Base-by-base conservation (phyloP, 2,888 invertebrate genomes). In the Euplexia lucipara region DNA sequence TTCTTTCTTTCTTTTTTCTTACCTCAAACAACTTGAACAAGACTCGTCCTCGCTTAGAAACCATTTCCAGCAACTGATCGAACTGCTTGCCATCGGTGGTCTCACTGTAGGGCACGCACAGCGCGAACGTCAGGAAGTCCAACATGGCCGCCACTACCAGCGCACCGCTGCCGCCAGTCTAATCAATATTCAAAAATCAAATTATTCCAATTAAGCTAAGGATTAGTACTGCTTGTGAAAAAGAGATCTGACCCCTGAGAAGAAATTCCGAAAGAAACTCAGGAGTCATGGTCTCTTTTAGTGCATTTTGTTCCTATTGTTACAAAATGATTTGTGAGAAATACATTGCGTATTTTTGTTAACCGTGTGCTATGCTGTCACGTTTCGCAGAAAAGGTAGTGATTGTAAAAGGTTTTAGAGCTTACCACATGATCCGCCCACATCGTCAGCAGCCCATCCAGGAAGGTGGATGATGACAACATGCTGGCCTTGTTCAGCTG, bases 81-180 rank as follows among this genome's bases (percentile, higher is more conserved):
- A 99, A 99, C 89, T 98, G 98, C 87, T 98, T 98, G 54, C 99
- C 99, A 87, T 99, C 99, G 0, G 99, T 99, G 5, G 99, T 99
- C 94, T 99, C 99, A 87, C 99, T 99, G 94, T 99, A 99, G 5
- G 99, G 99, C 73, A 99, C 99, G 94, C 99, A 99, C 44, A 99
- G 96, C 4, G 99, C 98, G 95, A 99, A 99, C 41, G 99, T 99
- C 74, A 99, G 95, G 89, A 99, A 98, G 93, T 99, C 99, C 89
- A 99, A 95, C 99, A 99, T 99, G 75, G 99, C 98, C 34, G 99
- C 98, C 73, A 99, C 98, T 14, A 99, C 98, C 52, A 99, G 93
- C 48, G 99, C 99, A 4, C 99, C 99, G 59, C 99, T 99, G 56
- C 98, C 98, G 72, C 98, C 98, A 64, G 96, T 97, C 99, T n/a